Evolutionary conservation across 2,113 vertebrate genomes (phyloP), one percentile per base, ranked within the genome.

Genomic region (Pagrus major): DNA sequence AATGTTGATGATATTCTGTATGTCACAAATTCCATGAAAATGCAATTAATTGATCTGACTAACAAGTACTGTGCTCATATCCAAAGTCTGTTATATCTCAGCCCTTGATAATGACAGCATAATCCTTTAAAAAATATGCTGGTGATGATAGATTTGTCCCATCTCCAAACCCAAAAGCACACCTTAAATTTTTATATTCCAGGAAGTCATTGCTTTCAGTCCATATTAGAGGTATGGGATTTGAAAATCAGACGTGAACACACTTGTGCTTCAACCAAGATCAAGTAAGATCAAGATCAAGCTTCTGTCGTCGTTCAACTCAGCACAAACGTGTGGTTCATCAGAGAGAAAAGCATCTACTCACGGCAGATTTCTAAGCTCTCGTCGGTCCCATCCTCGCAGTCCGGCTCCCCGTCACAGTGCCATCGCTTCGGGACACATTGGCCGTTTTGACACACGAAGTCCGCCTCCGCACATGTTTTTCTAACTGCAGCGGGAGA

Each of bases 361-460:
- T 99, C 94, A 99, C 98, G 94, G 90, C 98, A 99, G 84, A 97
- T 93, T 21, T 98, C 96, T 0, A 93, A 63, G 69, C 94, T 96
- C 92, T 99, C 98, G 0, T 99, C 98, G 0, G 98, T 97, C 0
- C 95, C 96, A 9, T 99, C 98, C 80, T 99, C 98, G 0, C 98
- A 99, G 91, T 99, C 98, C 0, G 96, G 96, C 66, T 99, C 98
- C 0, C 98, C 98, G 3, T 99, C 98, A 70, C 98, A 99, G 76
- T 97, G 96, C 98, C 98, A 99, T 9, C 97, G 93, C 91, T 94
- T 97, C 0, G 98, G 97, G 59, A 99, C 92, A 82, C 98, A 99
- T 29, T 98, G 97, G 15, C 98, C 97, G 42, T 95, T 99, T 61
- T 52, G 78, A 87, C 98, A 99, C 25, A 99, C 96, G 31, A 98